Evolutionary conservation across 2,888 invertebrate species (phyloP), one percentile per base, ranked within the genome.

Genomic region (Synergus itoensis): DNA sequence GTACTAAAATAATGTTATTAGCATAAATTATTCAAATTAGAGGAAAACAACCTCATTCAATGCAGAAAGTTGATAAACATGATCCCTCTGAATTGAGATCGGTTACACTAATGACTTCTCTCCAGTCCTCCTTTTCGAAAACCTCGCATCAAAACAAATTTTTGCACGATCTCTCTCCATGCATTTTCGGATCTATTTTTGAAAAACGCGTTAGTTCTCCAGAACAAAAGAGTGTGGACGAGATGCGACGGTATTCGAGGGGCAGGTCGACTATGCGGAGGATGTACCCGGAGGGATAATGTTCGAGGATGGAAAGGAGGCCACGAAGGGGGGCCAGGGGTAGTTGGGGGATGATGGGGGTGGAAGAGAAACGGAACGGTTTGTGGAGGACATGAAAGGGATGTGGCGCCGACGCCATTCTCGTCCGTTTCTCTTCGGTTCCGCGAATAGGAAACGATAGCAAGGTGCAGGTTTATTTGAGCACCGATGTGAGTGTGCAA

Each of bases 331-430:
- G 41, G 45, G 48, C n/a, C 16, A 5, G 48, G 73, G 48, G 21
- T 45, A 16, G 28, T 28, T 28, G n/a, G 21, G 12, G 40, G 40
- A n/a, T 28, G 11, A 67, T n/a, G 76, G 43, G 62, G 60, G 75
- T 60, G 76, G 73, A 83, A 77, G 83, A 78, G 77, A 48, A 76
- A 64, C 16, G 69, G 82, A 84, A 83, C 82, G 85, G 84, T 85
- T 85, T 85, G 85, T 82, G 84, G 84, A 85, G 85, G 82, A 87
- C 86, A 85, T 82, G 87, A 86, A 86, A 86, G 87, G 85, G 85
- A 86, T 86, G 87, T 84, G 85, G 85, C 67, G 28, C 76, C 81
- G 81, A 83, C 86, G 62, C 62, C 60, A 76, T 62, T 76, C 76
- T 60, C 60, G 60, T 60, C 76, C 62, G 43, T 76, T 76, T 76